A percentile compares a stretch with the other conserved stretches of the same genome.
phyloP scores from a whole-genome alignment of 2,113 vertebrate genomes.

The Prochilodus magdalenae region DNA sequence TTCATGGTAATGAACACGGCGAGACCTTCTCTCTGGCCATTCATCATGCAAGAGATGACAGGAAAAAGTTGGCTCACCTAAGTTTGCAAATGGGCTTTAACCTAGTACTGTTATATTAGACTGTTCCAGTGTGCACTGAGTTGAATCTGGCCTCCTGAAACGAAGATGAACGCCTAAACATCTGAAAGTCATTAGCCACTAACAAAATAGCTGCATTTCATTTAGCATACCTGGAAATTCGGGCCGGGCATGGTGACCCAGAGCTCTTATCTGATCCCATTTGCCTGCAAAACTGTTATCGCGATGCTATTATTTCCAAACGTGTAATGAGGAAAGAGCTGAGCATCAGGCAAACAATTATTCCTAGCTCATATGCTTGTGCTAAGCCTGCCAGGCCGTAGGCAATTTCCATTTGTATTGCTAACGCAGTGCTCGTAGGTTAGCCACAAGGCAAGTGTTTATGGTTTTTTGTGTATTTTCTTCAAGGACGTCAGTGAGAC shows the following conservation, averaged over 20 bases:
- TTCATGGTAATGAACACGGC: constrained; percentile 6
- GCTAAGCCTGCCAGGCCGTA: background rate
- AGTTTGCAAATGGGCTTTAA: background rate
- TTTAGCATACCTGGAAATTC: background rate
- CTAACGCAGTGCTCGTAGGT: background rate
- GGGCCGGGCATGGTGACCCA: too few species aligned
- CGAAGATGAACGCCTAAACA: background rate
- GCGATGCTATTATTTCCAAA: background rate
- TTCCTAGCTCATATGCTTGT: background rate
- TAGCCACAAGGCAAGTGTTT: background rate
- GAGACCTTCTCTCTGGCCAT: background rate
- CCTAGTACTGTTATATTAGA: background rate
- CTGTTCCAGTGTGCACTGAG: background rate
- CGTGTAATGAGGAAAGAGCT: background rate
- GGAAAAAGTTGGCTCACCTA: background rate
- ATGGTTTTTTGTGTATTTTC: background rate
- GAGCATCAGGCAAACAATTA: background rate
- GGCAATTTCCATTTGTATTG: background rate
- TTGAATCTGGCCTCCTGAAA: background rate
- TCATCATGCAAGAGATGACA: too few species aligned
- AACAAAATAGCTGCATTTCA: background rate
- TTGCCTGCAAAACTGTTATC: background rate
- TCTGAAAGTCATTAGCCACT: background rate
- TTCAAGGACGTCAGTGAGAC: background rate
- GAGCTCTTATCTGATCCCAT: background rate